phyloP scores from a whole-genome alignment of 2,797 vertebrate genomes.

The Zalophus californianus region DNA sequence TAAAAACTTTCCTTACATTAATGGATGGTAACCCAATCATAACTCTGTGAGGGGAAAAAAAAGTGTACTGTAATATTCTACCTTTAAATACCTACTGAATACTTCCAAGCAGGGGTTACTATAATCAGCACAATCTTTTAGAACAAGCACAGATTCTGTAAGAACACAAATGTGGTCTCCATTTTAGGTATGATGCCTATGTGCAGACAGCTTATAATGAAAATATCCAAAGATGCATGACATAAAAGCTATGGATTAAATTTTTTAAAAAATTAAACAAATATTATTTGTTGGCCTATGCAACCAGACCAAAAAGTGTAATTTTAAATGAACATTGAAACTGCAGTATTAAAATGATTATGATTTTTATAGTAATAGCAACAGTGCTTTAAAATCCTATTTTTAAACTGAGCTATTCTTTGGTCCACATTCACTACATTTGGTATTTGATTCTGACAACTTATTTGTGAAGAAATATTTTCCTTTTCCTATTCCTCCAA shows the following conservation, averaged over 20 bases:
- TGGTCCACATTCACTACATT: constrained; percentile 31
- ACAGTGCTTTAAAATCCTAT: neutral
- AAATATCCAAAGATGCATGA: neutral
- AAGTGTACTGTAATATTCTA: neutral
- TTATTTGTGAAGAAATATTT: neutral
- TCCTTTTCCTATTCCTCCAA: constrained; percentile 8
- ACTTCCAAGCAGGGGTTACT: neutral
- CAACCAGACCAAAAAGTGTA: constrained; percentile 30
- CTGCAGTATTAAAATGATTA: constrained; percentile 33
- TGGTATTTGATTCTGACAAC: neutral
- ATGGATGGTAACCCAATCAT: neutral
- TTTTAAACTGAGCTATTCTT: constrained; percentile 28
- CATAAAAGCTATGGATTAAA: neutral
- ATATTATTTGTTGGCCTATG: neutral
- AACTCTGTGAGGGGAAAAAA: neutral
- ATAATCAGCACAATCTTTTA: neutral
- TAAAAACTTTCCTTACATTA: constrained; percentile 26
- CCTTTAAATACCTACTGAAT: constrained; percentile 10
- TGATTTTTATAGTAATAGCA: constrained; percentile 23
- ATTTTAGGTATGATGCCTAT: neutral
- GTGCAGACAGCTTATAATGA: neutral
- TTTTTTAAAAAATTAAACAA: neutral
- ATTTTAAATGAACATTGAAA: constrained; percentile 42
- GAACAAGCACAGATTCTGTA: neutral
- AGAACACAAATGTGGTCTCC: neutral